Base-by-base conservation (phyloP, 35 echinoderm and acorn worm genomes). In the Ophioderma brevispina region DNA sequence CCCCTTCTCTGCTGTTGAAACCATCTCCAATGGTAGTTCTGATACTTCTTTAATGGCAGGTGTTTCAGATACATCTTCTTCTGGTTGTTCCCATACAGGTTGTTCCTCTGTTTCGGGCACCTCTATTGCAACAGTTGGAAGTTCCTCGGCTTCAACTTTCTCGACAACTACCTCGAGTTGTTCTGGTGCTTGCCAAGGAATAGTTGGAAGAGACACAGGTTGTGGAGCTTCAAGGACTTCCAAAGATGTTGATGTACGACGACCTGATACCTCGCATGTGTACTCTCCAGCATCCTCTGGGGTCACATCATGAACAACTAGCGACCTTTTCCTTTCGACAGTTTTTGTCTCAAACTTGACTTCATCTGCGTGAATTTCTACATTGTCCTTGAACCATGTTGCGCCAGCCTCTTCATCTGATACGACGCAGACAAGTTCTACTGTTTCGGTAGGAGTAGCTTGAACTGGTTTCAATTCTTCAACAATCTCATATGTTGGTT, bases 221-320 rank as follows among this genome's bases (percentile, higher is more conserved):
- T 70, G 59, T n/a, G n/a, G n/a, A 25, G 59, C 59, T 70, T 70
- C 59, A 70, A 13, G 59, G n/a, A 70, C 17, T 70, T 70, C 59
- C 2, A 70, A 25, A 70, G 59, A 70, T 32, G 94, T 90, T 55
- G 94, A 39, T 21, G 94, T 88, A 42, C 76, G 42, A 50, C 82
- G 85, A 40, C 87, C 85, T 38, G 40, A 90, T 0, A 95, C 85
- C 11, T 33, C 86, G 88, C 84, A 88, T 18, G 81, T 88, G 80
- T 95, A 95, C 0, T 91, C 46, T 31, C 78, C 94, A 35, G 78
- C 89, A 80, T 95, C 94, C 37, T 95, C 94, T 41, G 89, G 36
- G 35, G 63, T 88, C 21, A 88, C 55, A 52, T 91, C 89, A 76
- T 87, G 79, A 56, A 95, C 82, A 21, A 82, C 82, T 33, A 95